Evolutionary conservation across 2,888 invertebrate genomes (phyloP).

Genomic region (Epirrita christyi): DNA sequence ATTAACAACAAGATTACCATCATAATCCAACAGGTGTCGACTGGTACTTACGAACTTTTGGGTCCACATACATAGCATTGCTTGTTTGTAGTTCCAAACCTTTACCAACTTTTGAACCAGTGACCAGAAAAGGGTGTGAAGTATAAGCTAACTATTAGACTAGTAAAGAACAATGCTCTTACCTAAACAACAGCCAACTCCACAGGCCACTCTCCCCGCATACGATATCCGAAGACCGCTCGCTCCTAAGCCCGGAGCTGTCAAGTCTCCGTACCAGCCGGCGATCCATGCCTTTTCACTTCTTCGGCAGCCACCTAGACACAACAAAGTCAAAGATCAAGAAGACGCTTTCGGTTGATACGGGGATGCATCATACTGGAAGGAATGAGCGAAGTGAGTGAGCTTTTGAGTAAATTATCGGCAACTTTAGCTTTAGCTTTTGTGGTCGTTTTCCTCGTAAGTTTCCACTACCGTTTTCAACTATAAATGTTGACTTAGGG

Average conservation of each 20-base stretch:
- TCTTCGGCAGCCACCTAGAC: constrained; percentile 77
- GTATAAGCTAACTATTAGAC: too few species aligned
- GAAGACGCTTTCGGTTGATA: constrained; percentile 80
- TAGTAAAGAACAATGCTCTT: constrained; percentile 3
- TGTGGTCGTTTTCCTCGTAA: too few species aligned
- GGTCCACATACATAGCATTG: too few species aligned
- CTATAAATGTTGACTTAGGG: too few species aligned
- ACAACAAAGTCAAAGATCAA: constrained; percentile 76
- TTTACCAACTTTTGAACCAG: too few species aligned
- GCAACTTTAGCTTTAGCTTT: too few species aligned
- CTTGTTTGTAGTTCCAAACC: too few species aligned
- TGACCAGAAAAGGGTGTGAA: background rate
- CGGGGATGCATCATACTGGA: constrained; percentile 82
- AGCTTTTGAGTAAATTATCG: too few species aligned
- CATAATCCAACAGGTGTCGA: too few species aligned
- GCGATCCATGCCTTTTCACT: constrained; percentile 70
- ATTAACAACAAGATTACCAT: too few species aligned
- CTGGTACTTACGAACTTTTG: too few species aligned
- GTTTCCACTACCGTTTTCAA: too few species aligned
- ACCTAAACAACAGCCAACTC: constrained; percentile 25
- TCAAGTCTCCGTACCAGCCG: constrained; percentile 66
- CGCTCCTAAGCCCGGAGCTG: constrained; percentile 75
- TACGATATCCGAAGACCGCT: constrained; percentile 73
- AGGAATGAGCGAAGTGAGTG: constrained; percentile 66
- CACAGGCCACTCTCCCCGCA: constrained; percentile 78